Evolutionary conservation across 64 coral and sea anemone species (phyloP).

Genomic region (Montipora capricornis): DNA sequence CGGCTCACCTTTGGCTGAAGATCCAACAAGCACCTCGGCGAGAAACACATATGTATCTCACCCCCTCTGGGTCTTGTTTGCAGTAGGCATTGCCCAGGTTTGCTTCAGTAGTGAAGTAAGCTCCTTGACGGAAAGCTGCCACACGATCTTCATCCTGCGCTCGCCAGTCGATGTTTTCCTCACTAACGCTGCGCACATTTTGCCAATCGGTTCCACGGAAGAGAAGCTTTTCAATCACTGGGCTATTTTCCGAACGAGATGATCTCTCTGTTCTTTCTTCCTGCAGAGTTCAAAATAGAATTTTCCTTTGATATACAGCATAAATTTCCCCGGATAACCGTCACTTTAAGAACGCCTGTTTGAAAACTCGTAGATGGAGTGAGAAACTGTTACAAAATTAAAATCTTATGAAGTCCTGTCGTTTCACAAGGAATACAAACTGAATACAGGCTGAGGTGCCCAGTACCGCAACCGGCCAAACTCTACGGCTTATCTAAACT

Average conservation of each 20-base stretch:
- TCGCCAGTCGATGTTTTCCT: conserved; percentile 66
- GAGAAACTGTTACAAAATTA: too few species aligned
- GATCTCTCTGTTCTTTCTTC: conserved; percentile 26
- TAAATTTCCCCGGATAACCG: neutral
- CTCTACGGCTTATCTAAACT: too few species aligned
- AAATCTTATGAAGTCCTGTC: too few species aligned
- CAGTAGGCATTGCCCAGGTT: conserved; percentile 28
- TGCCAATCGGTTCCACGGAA: conserved; percentile 28
- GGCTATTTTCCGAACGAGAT: neutral
- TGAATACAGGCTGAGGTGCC: too few species aligned
- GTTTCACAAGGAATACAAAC: too few species aligned
- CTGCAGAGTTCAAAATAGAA: neutral
- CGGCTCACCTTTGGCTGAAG: conserved; percentile 19
- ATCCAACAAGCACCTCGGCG: conserved; percentile 51
- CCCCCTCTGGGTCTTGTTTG: neutral
- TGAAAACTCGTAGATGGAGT: too few species aligned
- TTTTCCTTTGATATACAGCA: neutral
- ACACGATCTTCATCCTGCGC: conserved; percentile 7
- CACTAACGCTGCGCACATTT: conserved; percentile 28
- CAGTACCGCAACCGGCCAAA: too few species aligned
- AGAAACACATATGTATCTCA: conserved; percentile 52
- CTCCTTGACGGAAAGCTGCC: conserved; percentile 23
- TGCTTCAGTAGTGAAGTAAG: conserved; percentile 43
- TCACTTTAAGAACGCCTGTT: too few species aligned
- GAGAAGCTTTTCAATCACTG: conserved; percentile 17